Conservation (phyloP, 2,888 invertebrate genomes). For the Scelioninae gen. 1 region DNA sequence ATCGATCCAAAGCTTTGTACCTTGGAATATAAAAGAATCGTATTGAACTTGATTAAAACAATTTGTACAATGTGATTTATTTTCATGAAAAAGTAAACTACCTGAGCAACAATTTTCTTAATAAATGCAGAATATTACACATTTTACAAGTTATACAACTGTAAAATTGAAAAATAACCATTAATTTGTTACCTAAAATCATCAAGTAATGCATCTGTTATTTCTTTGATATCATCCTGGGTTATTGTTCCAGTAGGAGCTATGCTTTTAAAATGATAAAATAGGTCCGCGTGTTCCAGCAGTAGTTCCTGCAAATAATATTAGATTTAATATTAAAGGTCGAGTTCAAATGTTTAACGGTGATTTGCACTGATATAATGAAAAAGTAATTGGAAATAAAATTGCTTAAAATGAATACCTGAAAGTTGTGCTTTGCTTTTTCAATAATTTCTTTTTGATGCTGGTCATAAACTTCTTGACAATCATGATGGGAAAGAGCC, state of each 20-base stretch:
- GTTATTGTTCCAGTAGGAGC: conserved; percentile 95
- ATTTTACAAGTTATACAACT: too few species aligned
- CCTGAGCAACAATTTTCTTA: too few species aligned
- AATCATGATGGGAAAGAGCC: conserved; percentile 94
- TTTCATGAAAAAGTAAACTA: not conserved
- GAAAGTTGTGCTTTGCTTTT: conserved; percentile 95
- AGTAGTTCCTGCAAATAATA: conserved; percentile 89
- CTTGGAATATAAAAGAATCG: conserved; percentile 84
- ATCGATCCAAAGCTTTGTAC: conserved; percentile 95
- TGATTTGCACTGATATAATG: not conserved
- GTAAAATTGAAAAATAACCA: too few species aligned
- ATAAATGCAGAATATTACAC: not conserved
- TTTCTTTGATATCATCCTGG: conserved; percentile 96
- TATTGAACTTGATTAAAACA: not conserved
- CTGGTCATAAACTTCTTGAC: conserved; percentile 95
- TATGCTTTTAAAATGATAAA: conserved; percentile 96
- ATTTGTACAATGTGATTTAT: too few species aligned
- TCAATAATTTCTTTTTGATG: conserved; percentile 96
- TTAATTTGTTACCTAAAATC: conserved; percentile 92
- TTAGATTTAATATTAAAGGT: not conserved
- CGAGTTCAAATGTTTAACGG: too few species aligned
- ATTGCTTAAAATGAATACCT: conserved; percentile 84
- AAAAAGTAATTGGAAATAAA: too few species aligned
- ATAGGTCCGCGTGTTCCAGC: conserved; percentile 95
- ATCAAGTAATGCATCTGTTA: conserved; percentile 95